These are phyloP conservation scores for Indri indri DNA, from an alignment of 2,113 vertebrate species.

Conservation along the genomic window DNA sequence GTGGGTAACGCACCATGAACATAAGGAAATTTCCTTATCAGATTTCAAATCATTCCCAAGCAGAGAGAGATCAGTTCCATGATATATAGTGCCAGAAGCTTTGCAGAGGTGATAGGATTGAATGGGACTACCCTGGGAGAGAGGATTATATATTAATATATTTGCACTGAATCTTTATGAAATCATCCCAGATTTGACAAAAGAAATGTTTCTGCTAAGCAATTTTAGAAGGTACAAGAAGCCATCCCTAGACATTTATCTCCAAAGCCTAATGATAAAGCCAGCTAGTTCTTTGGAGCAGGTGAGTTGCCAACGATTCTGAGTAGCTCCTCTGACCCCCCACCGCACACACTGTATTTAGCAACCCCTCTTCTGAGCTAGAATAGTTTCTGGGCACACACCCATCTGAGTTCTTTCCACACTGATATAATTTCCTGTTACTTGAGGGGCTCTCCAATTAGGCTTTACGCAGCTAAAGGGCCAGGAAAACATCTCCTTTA, in stretches of 20 bases:
- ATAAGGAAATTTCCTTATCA: background rate
- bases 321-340: background rate
- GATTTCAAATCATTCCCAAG: background rate
- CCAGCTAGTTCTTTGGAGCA: background rate
- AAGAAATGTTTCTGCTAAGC: background rate
- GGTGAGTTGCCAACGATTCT: background rate
- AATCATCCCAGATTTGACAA: background rate
- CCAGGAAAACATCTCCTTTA: background rate
- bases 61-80: background rate
- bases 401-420: background rate
- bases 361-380: background rate
- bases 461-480: background rate
- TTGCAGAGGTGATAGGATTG: background rate
- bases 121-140: background rate
- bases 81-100: background rate
- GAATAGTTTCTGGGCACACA: background rate
- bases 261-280: background rate
- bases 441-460: background rate
- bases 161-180: background rate
- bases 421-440: background rate
- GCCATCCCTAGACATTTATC: background rate
- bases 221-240: background rate
- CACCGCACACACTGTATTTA: no score
- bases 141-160: background rate
- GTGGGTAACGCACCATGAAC: background rate